phyloP scores from a whole-genome alignment of 2,888 invertebrate genomes.

The Caenorhabditis sinica region DNA sequence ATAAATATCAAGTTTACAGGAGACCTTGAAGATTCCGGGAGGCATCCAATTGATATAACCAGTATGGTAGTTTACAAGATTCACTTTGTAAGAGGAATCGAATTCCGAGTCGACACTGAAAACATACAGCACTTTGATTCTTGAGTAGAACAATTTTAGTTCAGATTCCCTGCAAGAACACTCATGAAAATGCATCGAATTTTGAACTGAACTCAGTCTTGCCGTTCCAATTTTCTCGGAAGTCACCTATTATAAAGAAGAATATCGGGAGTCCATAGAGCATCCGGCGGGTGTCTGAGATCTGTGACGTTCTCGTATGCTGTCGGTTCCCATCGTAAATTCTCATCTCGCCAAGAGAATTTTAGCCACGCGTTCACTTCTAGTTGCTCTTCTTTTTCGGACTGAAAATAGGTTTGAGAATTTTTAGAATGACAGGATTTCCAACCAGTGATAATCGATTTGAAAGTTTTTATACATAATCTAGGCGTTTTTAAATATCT shows the following conservation, averaged over 20 bases:
- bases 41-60: slow-evolving; percentile 80
- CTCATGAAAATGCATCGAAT: too few relatives aligned
- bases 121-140: too few relatives aligned
- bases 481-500: too few relatives aligned
- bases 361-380: slow-evolving; percentile 82
- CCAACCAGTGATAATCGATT: too few relatives aligned
- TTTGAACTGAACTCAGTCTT: too few relatives aligned
- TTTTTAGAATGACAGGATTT: not conserved
- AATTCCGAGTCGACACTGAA: slow-evolving; percentile 79
- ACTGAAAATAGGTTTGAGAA: slow-evolving; percentile 68
- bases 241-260: slow-evolving; percentile 80
- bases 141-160: too few relatives aligned
- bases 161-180: too few relatives aligned
- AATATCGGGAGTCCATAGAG: slow-evolving; percentile 79
- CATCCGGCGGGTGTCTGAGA: slow-evolving; percentile 76
- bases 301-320: slow-evolving; percentile 78
- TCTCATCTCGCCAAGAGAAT: slow-evolving; percentile 80
- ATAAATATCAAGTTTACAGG: slow-evolving; percentile 97
- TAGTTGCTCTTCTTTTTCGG: slow-evolving; percentile 80
- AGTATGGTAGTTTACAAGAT: slow-evolving; percentile 76
- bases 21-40: slow-evolving; percentile 78
- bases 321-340: slow-evolving; percentile 80
- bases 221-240: too few relatives aligned
- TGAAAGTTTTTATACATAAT: too few relatives aligned
- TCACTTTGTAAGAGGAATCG: slow-evolving; percentile 80